Evolutionary conservation across 2,888 invertebrate species (phyloP), one percentile per base, ranked within the genome.

Genomic region (Hydroisotoma schaefferi): DNA sequence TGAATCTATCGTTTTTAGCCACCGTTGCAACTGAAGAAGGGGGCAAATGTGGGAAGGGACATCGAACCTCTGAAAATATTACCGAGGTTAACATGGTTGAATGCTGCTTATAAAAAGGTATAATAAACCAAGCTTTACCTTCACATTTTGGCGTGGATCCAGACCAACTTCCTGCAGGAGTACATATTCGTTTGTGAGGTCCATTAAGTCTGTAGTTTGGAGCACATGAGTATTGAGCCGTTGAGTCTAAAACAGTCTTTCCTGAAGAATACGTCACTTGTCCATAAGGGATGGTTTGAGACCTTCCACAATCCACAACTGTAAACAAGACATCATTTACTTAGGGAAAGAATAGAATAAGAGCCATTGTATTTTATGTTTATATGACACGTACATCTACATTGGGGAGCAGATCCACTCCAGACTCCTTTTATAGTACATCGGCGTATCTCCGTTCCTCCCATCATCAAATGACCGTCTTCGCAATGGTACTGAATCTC

Each of bases 271-370:
- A 67, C 3, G 58, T 85, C 0, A 87, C 82, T 22, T 84, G 81
- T 4, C 93, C 94, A 74, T 88, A 89, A 0, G 87, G 82, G 69
- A 92, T 78, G 0, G 90, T 84, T 2, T 88, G 83, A 18, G 93
- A 85, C 74, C 88, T 85, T 5, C 91, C 93, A 75, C 94, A 94
- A 75, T 94, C 92, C 65, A 94, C 85, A 76, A 88, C 93, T 93
- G n/a, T n/a, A n/a, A n/a, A n/a, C n/a, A n/a, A n/a, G n/a, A n/a
- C n/a, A n/a, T n/a, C n/a, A n/a, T n/a, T n/a, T n/a, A n/a, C n/a
- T n/a, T n/a, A n/a, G n/a, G n/a, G n/a, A 74, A 18, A 54, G 22
- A n/a, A 58, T 33, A 25, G 29, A 37, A 20, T 33, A 8, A 37
- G 23, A 23, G n/a, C 23, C 12, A 43, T 40, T 27, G 12, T 20